Conservation (phyloP, 1,140 invertebrate species). For the Papilio aristodemus region DNA sequence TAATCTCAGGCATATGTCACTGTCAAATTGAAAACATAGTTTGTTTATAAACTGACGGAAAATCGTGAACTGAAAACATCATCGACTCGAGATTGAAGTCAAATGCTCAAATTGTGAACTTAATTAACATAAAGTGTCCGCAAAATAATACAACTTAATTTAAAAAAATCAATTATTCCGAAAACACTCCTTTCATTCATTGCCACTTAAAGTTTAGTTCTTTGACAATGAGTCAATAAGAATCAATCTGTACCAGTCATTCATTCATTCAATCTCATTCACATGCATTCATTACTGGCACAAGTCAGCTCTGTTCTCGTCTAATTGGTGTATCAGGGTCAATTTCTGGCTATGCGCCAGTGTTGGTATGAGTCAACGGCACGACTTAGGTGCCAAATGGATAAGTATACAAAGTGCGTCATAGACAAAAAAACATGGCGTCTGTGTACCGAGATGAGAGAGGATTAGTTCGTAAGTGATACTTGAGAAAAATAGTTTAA, state of each 20-base stretch:
- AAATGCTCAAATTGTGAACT: too few relatives aligned
- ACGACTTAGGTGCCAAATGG: not conserved
- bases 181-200: not conserved
- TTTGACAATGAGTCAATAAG: not conserved
- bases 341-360: constrained; percentile 3
- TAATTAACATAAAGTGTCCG: too few relatives aligned
- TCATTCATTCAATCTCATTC: constrained; percentile 2
- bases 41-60: too few relatives aligned
- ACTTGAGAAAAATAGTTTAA: too few relatives aligned
- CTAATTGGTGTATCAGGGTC: constrained; percentile 18
- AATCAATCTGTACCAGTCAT: not conserved
- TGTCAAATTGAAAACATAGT: too few relatives aligned
- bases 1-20: too few relatives aligned
- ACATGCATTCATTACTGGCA: not conserved
- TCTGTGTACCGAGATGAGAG: not conserved
- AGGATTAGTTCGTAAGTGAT: not conserved
- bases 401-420: not conserved
- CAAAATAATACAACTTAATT: too few relatives aligned
- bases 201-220: not conserved
- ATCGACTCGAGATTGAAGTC: too few relatives aligned
- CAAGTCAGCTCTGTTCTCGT: constrained; percentile 1
- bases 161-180: too few relatives aligned
- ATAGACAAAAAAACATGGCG: constrained; percentile 1
- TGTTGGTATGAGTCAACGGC: not conserved
- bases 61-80: too few relatives aligned